Percentiles rank a stretch among this genome's conserved stretches.
Evolutionary conservation across 2,797 vertebrate genomes (phyloP).

Genomic region (Lepus townsendii): DNA sequence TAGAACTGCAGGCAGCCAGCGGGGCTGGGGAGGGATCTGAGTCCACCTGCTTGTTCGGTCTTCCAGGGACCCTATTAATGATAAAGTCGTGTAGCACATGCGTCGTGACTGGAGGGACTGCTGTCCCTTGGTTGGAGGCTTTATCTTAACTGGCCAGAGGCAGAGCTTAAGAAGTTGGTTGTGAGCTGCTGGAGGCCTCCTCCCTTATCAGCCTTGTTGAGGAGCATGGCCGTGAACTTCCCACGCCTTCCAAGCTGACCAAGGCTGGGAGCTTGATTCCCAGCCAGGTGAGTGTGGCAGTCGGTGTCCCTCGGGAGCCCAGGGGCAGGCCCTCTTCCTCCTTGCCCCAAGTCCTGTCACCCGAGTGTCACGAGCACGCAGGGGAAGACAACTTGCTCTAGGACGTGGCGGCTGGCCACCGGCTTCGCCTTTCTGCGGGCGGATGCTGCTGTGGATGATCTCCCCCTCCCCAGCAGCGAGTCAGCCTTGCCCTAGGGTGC

Average conservation of each 20-base stretch:
- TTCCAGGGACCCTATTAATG: background rate
- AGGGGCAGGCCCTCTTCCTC: background rate
- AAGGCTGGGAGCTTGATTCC: background rate
- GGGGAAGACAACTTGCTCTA: constrained; percentile 4
- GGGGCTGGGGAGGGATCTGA: background rate
- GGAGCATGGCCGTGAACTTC: background rate
- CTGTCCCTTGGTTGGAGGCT: background rate
- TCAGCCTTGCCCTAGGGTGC: rapidly evolving
- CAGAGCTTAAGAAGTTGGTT: background rate
- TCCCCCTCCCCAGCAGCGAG: background rate
- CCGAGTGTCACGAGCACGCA: background rate
- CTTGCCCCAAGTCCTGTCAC: background rate
- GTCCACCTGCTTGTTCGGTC: background rate
- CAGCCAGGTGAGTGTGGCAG: rapidly evolving
- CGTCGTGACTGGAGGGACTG: rapidly evolving
- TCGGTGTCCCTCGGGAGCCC: background rate
- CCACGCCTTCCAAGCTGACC: background rate
- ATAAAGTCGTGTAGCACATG: background rate
- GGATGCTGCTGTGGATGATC: background rate
- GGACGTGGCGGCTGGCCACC: constrained; percentile 26
- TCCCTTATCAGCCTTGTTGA: background rate
- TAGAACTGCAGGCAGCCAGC: background rate
- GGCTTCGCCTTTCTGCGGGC: constrained; percentile 32
- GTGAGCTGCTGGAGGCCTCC: background rate
- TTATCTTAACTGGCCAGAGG: background rate